phyloP scores from a whole-genome alignment of 1,140 invertebrate genomes.

The Cryptotermes secundus region DNA sequence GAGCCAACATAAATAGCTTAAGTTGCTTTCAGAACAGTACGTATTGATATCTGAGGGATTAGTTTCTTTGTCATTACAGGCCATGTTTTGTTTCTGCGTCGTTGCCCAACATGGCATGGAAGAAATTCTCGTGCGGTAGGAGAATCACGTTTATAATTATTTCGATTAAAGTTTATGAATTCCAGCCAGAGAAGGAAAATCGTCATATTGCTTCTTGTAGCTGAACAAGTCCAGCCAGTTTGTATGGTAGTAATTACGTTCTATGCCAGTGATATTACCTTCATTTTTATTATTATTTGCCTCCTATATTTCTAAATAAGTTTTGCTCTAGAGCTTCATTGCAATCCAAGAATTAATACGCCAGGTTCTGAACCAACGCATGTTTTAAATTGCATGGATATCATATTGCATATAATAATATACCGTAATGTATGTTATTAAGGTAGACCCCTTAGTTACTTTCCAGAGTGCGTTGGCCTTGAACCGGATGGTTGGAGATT shows the following conservation, averaged over 20 bases:
- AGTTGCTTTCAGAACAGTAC: background rate
- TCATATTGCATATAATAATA: slow-evolving; percentile 16
- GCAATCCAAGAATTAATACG: background rate
- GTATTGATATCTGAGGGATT: background rate
- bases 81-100: background rate
- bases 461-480: background rate
- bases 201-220: background rate
- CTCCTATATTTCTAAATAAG: background rate
- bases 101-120: too few relatives aligned
- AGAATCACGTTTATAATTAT: background rate
- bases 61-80: background rate
- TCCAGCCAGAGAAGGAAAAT: background rate
- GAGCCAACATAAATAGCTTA: background rate
- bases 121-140: background rate
- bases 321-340: background rate
- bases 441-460: background rate
- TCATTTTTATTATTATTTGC: slow-evolving; percentile 1
- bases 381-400: background rate
- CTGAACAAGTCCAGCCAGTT: background rate
- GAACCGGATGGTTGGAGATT: background rate
- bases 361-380: background rate
- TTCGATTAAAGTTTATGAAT: background rate
- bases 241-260: background rate
- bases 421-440: background rate
- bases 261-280: background rate